Evolutionary conservation across 2,888 invertebrate genomes (phyloP).

Genomic region (Quadriops clusia): DNA sequence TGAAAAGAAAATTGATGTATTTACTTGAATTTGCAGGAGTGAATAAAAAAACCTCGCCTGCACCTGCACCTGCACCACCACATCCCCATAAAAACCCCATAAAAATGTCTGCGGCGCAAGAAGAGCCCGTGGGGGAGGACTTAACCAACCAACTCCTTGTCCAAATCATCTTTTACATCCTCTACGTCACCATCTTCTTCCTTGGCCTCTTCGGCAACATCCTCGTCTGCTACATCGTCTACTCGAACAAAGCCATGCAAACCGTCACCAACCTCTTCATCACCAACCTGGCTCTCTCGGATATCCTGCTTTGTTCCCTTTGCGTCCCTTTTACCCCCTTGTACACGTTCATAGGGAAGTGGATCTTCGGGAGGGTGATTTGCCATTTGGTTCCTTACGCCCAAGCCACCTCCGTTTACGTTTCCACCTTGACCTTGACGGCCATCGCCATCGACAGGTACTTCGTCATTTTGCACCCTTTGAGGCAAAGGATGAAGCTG

Average conservation of each 20-base stretch:
- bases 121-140: no score
- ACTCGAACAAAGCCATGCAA: constrained; percentile 76
- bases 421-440: constrained; percentile 81
- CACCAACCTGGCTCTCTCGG: constrained; percentile 77
- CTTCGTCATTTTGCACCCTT: constrained; percentile 82
- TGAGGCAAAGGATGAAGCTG: constrained; percentile 69
- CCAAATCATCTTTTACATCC: constrained; percentile 55
- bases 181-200: constrained; percentile 69
- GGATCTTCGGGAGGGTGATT: constrained; percentile 73
- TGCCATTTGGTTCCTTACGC: constrained; percentile 81
- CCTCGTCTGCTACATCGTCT: constrained; percentile 76
- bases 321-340: constrained; percentile 84
- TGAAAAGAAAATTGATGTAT: no score
- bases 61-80: no score
- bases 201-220: constrained; percentile 72
- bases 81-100: no score
- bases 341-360: constrained; percentile 69
- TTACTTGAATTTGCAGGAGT: no score
- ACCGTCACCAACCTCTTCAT: constrained; percentile 88
- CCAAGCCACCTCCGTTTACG: constrained; percentile 80
- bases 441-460: constrained; percentile 86
- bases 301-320: constrained; percentile 71
- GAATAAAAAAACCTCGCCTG: no score
- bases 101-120: no score
- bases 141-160: constrained; percentile 46